A percentile compares a stretch with the other conserved stretches of the same genome.
phyloP scores from a whole-genome alignment of 2,113 vertebrate species.

The Gavialis gangeticus region DNA sequence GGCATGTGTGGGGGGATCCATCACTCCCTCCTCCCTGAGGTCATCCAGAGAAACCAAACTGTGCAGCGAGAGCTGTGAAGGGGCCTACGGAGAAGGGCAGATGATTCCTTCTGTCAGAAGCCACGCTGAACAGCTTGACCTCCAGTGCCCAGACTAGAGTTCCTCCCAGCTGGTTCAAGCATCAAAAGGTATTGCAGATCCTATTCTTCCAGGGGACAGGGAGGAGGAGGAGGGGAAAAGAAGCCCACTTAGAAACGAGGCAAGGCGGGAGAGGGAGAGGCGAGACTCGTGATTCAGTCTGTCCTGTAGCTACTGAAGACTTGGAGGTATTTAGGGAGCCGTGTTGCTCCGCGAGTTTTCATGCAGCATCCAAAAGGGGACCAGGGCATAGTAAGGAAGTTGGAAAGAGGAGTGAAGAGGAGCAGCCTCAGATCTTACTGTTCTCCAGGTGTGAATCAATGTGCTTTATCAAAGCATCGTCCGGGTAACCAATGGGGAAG shows the following conservation, averaged over 20 bases:
- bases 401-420: not conserved
- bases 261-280: slow-evolving; percentile 46
- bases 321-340: slow-evolving; percentile 71
- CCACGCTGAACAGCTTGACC: not conserved
- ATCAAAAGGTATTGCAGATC: not conserved
- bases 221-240: not conserved
- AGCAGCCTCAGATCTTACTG: slow-evolving; percentile 94
- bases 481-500: slow-evolving; percentile 95
- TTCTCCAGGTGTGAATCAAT: slow-evolving; percentile 98
- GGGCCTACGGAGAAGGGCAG: not conserved
- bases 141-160: not conserved
- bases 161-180: not conserved
- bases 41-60: slow-evolving; percentile 29
- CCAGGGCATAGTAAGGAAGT: not conserved
- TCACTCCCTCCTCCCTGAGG: slow-evolving; percentile 47
- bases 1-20: not conserved
- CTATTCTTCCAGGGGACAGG: not conserved
- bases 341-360: slow-evolving; percentile 64
- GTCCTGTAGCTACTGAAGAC: slow-evolving; percentile 75
- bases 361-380: slow-evolving; percentile 80
- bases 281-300: slow-evolving; percentile 51
- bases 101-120: not conserved
- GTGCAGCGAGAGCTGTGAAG: not conserved
- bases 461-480: slow-evolving; percentile 98
- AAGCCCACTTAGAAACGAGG: slow-evolving; percentile 13